Percentiles rank a stretch among this genome's conserved stretches.
These are phyloP conservation scores for human DNA, from an alignment of 2,113 vertebrate species.

Conservation along the genomic window GRCh38 chr9:90015001-90015500, in stretches of 20 bases:
- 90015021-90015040: too few relatives aligned
- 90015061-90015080: too few relatives aligned
- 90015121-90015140: background rate
- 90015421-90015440: background rate
- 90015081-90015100: too few relatives aligned
- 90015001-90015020: too few relatives aligned
- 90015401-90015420: background rate
- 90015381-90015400: background rate
- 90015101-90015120: too few relatives aligned
- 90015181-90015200: background rate
- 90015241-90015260: background rate
- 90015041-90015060: too few relatives aligned
- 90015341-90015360: background rate
- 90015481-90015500: rapidly evolving
- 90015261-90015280: background rate
- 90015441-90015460: background rate
- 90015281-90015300: background rate
- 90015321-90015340: background rate
- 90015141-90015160: background rate
- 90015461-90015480: background rate
- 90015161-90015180: background rate
- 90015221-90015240: background rate
- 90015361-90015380: background rate
- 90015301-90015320: background rate
- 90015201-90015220: background rate